phyloP scores from a whole-genome alignment of 2,797 vertebrate genomes.

The Meriones psammophilus region DNA sequence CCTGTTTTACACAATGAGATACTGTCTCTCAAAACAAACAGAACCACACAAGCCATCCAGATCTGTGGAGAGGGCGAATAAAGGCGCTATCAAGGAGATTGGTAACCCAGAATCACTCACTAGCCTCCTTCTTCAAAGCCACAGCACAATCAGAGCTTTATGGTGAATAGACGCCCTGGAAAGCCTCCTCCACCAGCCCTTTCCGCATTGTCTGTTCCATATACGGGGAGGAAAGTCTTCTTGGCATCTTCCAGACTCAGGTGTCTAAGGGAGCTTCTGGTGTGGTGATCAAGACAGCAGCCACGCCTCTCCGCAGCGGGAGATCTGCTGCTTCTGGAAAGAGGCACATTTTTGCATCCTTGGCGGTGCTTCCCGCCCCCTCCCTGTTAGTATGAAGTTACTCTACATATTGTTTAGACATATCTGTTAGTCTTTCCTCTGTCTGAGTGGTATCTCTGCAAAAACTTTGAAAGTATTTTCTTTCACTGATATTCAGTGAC shows the following conservation, averaged over 20 bases:
- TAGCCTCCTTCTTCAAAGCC: conserved; percentile 8
- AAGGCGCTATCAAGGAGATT: not conserved
- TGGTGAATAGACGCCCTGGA: not conserved
- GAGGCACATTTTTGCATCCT: not conserved
- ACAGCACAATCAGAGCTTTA: not conserved
- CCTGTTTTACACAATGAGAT: not conserved
- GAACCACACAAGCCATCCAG: not conserved
- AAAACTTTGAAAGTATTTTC: conserved; percentile 26
- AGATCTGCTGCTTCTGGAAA: not conserved
- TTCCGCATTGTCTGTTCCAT: not conserved
- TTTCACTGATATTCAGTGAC: conserved; percentile 53
- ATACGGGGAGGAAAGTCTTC: not conserved
- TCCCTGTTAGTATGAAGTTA: not conserved
- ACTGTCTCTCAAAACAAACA: not conserved
- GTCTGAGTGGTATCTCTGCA: not conserved
- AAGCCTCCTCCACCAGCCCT: not conserved
- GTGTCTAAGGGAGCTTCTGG: not conserved
- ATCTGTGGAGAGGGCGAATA: not conserved
- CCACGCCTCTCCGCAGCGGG: not conserved
- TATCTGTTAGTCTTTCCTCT: conserved; percentile 9
- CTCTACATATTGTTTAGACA: conserved; percentile 40
- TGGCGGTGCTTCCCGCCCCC: not conserved
- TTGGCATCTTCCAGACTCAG: not conserved
- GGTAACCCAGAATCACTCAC: not conserved
- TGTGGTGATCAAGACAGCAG: not conserved